Percentiles rank a stretch among this genome's conserved stretches.
These are phyloP conservation scores for Pseudolaguvia tuberculata DNA, from an alignment of 2,113 vertebrate species.

Conservation along the genomic window DNA sequence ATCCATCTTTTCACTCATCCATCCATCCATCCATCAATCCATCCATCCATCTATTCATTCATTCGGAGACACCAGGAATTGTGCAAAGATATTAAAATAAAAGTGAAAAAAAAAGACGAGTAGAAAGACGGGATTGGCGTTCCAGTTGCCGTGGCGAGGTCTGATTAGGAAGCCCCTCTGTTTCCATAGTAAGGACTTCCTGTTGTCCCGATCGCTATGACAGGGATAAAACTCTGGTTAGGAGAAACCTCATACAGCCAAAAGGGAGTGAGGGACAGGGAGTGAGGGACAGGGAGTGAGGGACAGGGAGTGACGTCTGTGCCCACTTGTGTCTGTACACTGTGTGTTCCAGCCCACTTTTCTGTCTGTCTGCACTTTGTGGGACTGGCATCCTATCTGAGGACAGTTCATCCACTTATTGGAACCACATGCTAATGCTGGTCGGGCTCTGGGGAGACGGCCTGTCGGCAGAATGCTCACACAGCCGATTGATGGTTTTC, in stretches of 20 bases:
- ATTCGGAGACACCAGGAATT: conserved; percentile 51
- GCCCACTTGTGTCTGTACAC: background rate
- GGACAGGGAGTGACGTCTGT: conserved; percentile 44
- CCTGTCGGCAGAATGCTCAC: conserved; percentile 64
- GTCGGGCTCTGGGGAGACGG: conserved; percentile 59
- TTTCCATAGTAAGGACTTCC: conserved; percentile 51
- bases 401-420: conserved; percentile 58
- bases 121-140: conserved; percentile 45
- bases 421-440: conserved; percentile 69
- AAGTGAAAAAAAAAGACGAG: conserved; percentile 49
- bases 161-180: conserved; percentile 55
- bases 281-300: background rate
- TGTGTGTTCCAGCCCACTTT: background rate
- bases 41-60: conserved; percentile 51
- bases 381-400: conserved; percentile 48
- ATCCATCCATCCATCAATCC: too few species aligned
- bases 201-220: conserved; percentile 46
- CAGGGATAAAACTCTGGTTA: conserved; percentile 49
- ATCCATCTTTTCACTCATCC: too few species aligned
- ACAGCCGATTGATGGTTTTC: conserved; percentile 61
- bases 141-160: conserved; percentile 52
- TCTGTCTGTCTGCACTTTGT: conserved; percentile 46
- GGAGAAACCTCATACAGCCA: conserved; percentile 14
- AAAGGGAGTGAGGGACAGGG: conserved; percentile 22
- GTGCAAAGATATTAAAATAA: conserved; percentile 51